A percentile compares a stretch with the other conserved stretches of the same genome.
phyloP scores from a whole-genome alignment of 2,113 vertebrate genomes.

The Lycaon pictus region DNA sequence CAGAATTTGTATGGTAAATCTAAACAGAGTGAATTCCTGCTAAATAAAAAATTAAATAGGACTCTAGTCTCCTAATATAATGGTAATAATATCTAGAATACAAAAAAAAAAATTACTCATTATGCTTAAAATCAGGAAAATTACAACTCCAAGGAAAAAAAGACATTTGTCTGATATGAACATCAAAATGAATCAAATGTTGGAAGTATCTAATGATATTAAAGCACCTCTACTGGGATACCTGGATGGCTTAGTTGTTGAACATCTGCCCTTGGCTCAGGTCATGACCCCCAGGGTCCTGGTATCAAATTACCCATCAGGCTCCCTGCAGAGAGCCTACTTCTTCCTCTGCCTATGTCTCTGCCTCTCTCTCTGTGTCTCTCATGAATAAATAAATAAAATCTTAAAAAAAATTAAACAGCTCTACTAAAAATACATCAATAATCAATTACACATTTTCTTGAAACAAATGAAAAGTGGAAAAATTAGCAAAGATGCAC shows the following conservation, averaged over 20 bases:
- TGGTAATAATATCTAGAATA: not conserved
- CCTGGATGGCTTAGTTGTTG: no score
- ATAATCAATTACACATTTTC: not conserved
- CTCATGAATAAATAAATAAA: no score
- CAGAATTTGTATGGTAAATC: not conserved
- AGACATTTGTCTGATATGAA: no score
- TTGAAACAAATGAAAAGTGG: not conserved
- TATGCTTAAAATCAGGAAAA: not conserved
- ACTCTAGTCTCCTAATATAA: not conserved
- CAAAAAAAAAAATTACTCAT: not conserved
- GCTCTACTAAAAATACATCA: not conserved
- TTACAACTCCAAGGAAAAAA: not conserved
- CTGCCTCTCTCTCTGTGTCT: no score
- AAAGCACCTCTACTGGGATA: not conserved
- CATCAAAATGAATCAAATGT: not conserved
- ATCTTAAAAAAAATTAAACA: not conserved
- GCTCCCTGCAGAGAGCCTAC: no score
- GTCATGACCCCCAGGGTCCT: no score
- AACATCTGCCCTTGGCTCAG: no score
- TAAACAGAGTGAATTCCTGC: not conserved
- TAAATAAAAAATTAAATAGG: not conserved
- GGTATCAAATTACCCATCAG: no score
- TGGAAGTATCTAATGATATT: not conserved
- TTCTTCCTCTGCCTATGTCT: no score
- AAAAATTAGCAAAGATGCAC: not conserved